Evolutionary conservation across 2,888 invertebrate genomes (phyloP).

Genomic region (Hirtodrosophila histrioides): DNA sequence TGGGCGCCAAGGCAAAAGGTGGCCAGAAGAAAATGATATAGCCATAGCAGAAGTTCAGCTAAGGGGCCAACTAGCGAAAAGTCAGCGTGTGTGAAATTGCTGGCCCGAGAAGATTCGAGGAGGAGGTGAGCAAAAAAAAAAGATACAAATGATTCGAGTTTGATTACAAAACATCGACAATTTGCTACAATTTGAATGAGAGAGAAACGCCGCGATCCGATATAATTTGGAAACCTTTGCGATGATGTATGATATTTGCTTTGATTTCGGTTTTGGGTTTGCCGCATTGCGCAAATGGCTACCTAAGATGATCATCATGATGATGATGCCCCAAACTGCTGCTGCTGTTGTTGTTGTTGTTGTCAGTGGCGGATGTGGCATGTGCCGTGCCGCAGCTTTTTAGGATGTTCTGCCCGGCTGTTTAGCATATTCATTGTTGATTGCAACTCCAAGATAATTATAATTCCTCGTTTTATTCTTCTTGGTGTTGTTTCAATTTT

Average conservation of each 20-base stretch:
- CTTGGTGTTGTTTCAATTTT: background rate
- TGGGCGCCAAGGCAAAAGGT: no score
- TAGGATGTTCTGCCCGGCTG: slow-evolving; percentile 68
- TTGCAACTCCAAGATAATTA: slow-evolving; percentile 67
- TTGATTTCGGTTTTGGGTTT: slow-evolving; percentile 46
- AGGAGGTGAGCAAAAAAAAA: slow-evolving; percentile 4
- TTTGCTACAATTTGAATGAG: slow-evolving; percentile 66
- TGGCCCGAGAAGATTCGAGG: slow-evolving; percentile 19
- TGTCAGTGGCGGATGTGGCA: slow-evolving; percentile 61
- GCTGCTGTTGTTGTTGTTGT: slow-evolving; percentile 21
- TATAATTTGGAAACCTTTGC: slow-evolving; percentile 68
- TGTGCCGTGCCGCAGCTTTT: slow-evolving; percentile 39
- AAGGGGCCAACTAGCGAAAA: slow-evolving; percentile 35
- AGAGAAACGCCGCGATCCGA: slow-evolving; percentile 40
- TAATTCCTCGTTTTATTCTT: slow-evolving; percentile 51
- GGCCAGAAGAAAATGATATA: slow-evolving; percentile 18
- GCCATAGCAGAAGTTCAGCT: slow-evolving; percentile 14
- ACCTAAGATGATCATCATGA: slow-evolving; percentile 38
- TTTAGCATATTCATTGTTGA: slow-evolving; percentile 74
- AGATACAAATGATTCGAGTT: slow-evolving; percentile 30
- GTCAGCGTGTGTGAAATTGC: slow-evolving; percentile 65
- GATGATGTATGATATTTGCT: slow-evolving; percentile 75
- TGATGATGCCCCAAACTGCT: slow-evolving; percentile 6
- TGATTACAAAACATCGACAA: slow-evolving; percentile 75
- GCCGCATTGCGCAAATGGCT: slow-evolving; percentile 58